These are phyloP conservation scores for Dicycla oo DNA, from an alignment of 2,888 invertebrate species.

Conservation along the genomic window DNA sequence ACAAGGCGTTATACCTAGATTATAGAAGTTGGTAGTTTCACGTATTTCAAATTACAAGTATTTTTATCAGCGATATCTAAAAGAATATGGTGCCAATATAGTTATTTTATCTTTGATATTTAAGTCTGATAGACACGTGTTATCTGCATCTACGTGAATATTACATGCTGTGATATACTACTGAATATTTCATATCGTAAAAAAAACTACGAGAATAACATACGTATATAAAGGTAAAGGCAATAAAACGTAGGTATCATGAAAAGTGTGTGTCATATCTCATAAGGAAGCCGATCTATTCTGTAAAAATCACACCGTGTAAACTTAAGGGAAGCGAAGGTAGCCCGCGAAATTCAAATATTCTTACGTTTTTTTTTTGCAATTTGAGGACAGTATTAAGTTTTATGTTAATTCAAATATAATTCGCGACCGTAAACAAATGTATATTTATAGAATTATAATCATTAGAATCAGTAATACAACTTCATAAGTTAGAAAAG, in stretches of 20 bases:
- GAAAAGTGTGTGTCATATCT: constrained; percentile 1
- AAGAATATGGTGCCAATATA: constrained; percentile 22
- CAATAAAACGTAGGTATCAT: constrained; percentile 25
- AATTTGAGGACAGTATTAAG: too few species aligned
- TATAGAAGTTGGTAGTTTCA: not conserved
- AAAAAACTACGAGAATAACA: constrained; percentile 12
- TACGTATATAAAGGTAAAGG: constrained; percentile 50
- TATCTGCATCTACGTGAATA: constrained; percentile 41
- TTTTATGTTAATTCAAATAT: too few species aligned
- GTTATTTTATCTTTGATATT: constrained; percentile 33
- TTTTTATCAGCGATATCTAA: constrained; percentile 31
- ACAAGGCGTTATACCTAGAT: not conserved
- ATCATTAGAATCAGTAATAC: too few species aligned
- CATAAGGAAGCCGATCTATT: not conserved
- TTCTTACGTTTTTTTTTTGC: too few species aligned
- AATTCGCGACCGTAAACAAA: too few species aligned
- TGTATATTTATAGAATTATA: too few species aligned
- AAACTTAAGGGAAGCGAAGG: too few species aligned
- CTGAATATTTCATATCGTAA: constrained; percentile 43
- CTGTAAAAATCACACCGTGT: too few species aligned
- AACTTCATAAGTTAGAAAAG: too few species aligned
- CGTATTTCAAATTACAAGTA: constrained; percentile 18
- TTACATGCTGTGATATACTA: constrained; percentile 36
- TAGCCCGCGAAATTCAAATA: too few species aligned
- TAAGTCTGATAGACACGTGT: constrained; percentile 27